A percentile compares a stretch with the other conserved stretches of the same genome.
Evolutionary conservation across 2,797 vertebrate genomes (phyloP).

Genomic region (Sebastes iracundus): DNA sequence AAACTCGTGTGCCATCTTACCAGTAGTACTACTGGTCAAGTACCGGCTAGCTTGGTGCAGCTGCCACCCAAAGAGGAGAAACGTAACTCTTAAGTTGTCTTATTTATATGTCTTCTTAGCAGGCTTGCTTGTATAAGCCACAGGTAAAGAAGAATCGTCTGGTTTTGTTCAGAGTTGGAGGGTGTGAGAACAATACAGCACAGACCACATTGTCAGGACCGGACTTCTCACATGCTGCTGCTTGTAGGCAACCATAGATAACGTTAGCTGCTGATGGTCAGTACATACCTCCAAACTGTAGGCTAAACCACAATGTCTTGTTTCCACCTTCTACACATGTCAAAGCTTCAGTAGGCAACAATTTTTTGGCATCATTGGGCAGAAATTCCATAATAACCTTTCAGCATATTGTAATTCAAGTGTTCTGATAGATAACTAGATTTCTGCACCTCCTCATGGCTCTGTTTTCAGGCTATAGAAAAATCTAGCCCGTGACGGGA

Average conservation of each 20-base stretch:
- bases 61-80: neutral
- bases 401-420: too few relatives aligned
- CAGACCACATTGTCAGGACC: neutral
- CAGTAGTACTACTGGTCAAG: neutral
- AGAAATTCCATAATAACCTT: too few relatives aligned
- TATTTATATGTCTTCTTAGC: neutral
- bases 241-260: neutral
- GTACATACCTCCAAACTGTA: neutral
- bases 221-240: neutral
- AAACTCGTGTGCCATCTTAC: neutral
- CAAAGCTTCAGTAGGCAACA: too few relatives aligned
- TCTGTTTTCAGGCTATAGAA: too few relatives aligned
- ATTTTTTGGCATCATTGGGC: too few relatives aligned
- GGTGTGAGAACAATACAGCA: neutral
- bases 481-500: too few relatives aligned
- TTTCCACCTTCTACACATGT: neutral
- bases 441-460: too few relatives aligned
- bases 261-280: neutral
- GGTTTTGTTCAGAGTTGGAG: neutral
- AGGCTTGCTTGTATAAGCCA: neutral
- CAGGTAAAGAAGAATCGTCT: neutral
- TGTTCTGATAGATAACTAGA: too few relatives aligned
- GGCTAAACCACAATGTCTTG: neutral
- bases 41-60: neutral
- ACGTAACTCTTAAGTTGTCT: too few relatives aligned